Base-by-base conservation (phyloP, 2,888 invertebrate genomes). In the Drosophila falleni region DNA sequence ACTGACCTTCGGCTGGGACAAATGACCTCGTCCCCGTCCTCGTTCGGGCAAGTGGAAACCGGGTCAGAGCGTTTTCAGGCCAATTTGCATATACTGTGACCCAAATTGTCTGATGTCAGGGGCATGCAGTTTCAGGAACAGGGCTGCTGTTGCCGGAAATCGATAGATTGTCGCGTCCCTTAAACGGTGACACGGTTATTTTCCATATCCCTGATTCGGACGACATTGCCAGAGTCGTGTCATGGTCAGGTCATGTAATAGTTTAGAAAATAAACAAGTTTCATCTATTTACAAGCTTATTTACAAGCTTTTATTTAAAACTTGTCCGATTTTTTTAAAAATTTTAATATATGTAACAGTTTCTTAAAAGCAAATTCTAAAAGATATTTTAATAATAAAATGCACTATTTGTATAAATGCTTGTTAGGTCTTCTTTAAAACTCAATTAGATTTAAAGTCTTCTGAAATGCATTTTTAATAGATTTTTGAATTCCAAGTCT, bases 1-100 rank as follows among this genome's bases (percentile, higher is more conserved):
- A 42, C 54, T 71, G 77, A 71, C 74, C 74, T 74, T 76, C 63
- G 46, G 35, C n/a, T 35, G 49, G 8, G 13, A 10, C 47, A 54
- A 29, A 46, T 61, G 59, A 56, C 60, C 71, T 75, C 55, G 41
- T 35, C 42, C 46, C 61, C 56, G 31, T 35, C 16, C 44, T 46
- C 23, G 51, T 41, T 11, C 16, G 19, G 33, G 44, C 47, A 35
- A 60, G 5, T 41, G 46, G 33, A 51, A 76, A 78, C 47, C 59
- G 51, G 76, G 76, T 76, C 76, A 78, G 13, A 19, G 33, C 44
- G 23, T 44, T 37, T 70, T 39, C 61, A 46, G 65, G 60, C 44
- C 75, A 64, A 78, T 76, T 76, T 76, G 76, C 76, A 76, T 78
- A 64, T 61, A 56, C 39, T 56, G 41, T 79, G 80, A 80, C 80